A percentile compares a stretch with the other conserved stretches of the same genome.
phyloP scores from a whole-genome alignment of 2,113 vertebrate species.

The Tragelaphus strepsiceros region DNA sequence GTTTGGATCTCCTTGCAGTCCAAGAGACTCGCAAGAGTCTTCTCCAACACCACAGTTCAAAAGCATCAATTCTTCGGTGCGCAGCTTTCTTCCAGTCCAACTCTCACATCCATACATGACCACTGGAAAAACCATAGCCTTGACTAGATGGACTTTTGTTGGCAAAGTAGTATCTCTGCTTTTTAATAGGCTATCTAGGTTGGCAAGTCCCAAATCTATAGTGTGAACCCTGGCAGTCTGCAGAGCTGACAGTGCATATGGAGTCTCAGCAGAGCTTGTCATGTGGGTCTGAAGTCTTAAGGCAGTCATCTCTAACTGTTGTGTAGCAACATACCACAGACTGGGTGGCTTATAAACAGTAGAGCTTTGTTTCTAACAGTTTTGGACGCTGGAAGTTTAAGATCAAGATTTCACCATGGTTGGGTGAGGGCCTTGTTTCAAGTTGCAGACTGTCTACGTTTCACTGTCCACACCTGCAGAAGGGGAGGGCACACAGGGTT shows the following conservation, averaged over 20 bases:
- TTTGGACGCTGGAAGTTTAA: not conserved
- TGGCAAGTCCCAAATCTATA: not conserved
- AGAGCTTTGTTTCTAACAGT: not conserved
- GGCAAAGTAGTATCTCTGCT: too few species aligned
- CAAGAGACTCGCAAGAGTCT: too few species aligned
- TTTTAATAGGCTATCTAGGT: too few species aligned
- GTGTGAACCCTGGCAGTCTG: not conserved
- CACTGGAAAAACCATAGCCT: too few species aligned
- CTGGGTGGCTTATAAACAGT: not conserved
- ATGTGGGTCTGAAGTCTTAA: rapidly evolving
- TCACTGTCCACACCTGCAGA: not conserved
- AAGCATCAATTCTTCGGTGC: rapidly evolving
- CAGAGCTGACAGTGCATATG: not conserved
- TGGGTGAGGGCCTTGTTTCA: not conserved
- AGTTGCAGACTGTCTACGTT: not conserved
- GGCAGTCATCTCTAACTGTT: not conserved
- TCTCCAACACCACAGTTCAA: rapidly evolving
- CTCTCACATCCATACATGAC: too few species aligned
- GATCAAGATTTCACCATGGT: not conserved
- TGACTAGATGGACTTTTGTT: too few species aligned
- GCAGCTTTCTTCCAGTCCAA: too few species aligned
- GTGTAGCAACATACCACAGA: not conserved
- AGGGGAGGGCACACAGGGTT: rapidly evolving
- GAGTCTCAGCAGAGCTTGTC: not conserved
- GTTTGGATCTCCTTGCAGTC: too few species aligned